Evolutionary conservation across 2,888 invertebrate genomes (phyloP), one percentile per base, ranked within the genome.

Genomic region (Orgyia antiqua): DNA sequence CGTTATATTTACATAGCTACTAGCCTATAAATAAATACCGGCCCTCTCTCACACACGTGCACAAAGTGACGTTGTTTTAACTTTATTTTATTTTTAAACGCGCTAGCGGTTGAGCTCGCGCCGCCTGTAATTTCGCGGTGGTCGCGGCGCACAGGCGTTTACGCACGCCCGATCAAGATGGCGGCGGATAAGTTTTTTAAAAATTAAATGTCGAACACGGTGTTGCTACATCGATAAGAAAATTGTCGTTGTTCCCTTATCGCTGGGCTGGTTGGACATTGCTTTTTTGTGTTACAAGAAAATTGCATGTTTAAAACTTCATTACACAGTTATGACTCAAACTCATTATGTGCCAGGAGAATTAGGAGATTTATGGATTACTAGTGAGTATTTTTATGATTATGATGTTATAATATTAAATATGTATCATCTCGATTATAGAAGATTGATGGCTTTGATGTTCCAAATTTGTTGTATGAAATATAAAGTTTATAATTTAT

Each of bases 81-180:
- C 73, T 84, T 82, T 84, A 84, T 83, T 84, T 84, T 86, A 84
- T 86, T 86, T 86, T 84, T 84, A 82, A 79, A 75, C 83, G 64
- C 67, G 72, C 72, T 61, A 69, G 74, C 75, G 71, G 71, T 59
- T 62, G 75, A 66, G 65, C 64, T 68, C 73, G 68, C 70, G 65
- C 77, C 48, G 76, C 64, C 71, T 83, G 82, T 86, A 84, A 86
- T 82, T 86, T 86, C 80, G 86, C 86, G 83, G 71, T 76, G 75
- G 68, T 78, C 79, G 80, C 74, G 66, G 75, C 75, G 82, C 78
- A 78, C 75, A 80, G 79, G 78, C 83, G 84, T 83, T 73, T 73
- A 79, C 79, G 80, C 80, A 74, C 68, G 74, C 72, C 69, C 56
- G 60, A 64, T 60, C 68, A 84, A 83, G 56, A 86, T 84, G 84